These are phyloP conservation scores for Clarias pachynema DNA, from an alignment of 2,797 vertebrate genomes.

Conservation along the genomic window DNA sequence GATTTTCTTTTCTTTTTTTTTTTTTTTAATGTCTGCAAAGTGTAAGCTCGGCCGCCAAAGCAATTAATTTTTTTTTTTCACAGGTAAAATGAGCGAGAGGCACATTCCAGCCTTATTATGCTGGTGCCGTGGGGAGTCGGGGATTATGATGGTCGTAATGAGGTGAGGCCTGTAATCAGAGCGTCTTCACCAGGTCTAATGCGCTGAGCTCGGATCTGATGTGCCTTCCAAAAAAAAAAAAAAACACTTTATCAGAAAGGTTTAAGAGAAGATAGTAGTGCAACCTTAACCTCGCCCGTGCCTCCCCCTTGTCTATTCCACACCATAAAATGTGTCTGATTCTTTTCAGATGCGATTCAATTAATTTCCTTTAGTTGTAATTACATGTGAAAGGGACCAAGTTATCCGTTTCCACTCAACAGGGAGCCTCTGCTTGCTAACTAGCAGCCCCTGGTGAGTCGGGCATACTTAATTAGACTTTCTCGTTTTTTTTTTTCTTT, in stretches of 20 bases:
- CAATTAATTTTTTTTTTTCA: conserved; percentile 71
- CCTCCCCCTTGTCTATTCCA: conserved; percentile 45
- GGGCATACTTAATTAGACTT: conserved; percentile 79
- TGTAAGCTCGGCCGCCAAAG: conserved; percentile 69
- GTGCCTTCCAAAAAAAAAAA: conserved; percentile 52
- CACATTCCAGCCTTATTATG: conserved; percentile 77
- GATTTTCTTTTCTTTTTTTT: conserved; percentile 52
- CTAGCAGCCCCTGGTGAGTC: conserved; percentile 76
- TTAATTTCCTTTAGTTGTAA: conserved; percentile 85
- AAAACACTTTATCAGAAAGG: conserved; percentile 73
- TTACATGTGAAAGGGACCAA: conserved; percentile 79
- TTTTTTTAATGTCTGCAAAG: conserved; percentile 59
- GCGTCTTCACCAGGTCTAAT: conserved; percentile 74
- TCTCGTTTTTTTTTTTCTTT: conserved; percentile 53
- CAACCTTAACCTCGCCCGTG: conserved; percentile 23
- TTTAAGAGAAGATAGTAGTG: conserved; percentile 69
- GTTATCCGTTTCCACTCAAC: conserved; percentile 75
- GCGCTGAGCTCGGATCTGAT: conserved; percentile 59
- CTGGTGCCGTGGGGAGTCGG: conserved; percentile 71
- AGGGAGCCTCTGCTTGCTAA: conserved; percentile 76
- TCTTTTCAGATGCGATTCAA: conserved; percentile 82
- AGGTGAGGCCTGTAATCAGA: conserved; percentile 82
- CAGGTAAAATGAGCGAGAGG: conserved; percentile 74
- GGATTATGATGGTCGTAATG: conserved; percentile 82
- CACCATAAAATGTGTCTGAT: conserved; percentile 78